These are phyloP conservation scores for Ruditapes philippinarum DNA, from an alignment of 1,140 invertebrate species.

Conservation along the genomic window DNA sequence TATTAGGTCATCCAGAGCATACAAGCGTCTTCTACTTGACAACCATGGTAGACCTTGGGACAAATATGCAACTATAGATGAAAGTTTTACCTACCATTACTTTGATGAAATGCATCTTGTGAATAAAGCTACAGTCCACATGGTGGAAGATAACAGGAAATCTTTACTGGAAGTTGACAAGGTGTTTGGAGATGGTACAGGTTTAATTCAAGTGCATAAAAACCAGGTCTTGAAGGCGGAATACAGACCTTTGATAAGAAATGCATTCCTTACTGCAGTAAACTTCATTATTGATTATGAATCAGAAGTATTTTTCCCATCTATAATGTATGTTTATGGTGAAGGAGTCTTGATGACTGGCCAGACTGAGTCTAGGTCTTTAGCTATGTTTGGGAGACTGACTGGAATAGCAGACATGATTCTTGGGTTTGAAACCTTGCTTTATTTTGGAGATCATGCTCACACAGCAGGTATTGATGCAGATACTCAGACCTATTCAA, in stretches of 20 bases:
- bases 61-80: slow-evolving; percentile 77
- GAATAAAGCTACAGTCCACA: slow-evolving; percentile 73
- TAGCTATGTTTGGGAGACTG: slow-evolving; percentile 73
- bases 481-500: not conserved
- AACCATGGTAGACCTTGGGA: slow-evolving; percentile 74
- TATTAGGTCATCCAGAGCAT: slow-evolving; percentile 59
- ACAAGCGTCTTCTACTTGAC: slow-evolving; percentile 75
- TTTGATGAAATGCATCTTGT: slow-evolving; percentile 80
- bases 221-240: slow-evolving; percentile 75
- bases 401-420: slow-evolving; percentile 76
- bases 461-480: slow-evolving; percentile 73
- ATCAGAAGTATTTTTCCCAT: slow-evolving; percentile 75
- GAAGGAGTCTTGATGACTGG: slow-evolving; percentile 67
- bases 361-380: slow-evolving; percentile 69
- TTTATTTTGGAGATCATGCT: slow-evolving; percentile 70
- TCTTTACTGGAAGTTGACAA: slow-evolving; percentile 68
- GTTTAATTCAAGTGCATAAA: slow-evolving; percentile 77
- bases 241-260: slow-evolving; percentile 71
- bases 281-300: slow-evolving; percentile 78
- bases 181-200: slow-evolving; percentile 75
- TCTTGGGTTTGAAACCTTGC: slow-evolving; percentile 72
- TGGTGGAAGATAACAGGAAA: slow-evolving; percentile 59
- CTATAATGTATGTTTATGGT: slow-evolving; percentile 76
- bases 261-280: slow-evolving; percentile 76
- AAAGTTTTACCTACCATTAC: slow-evolving; percentile 66